Base-by-base conservation (phyloP, 2,888 invertebrate genomes). In the Diachrysia chrysitis region DNA sequence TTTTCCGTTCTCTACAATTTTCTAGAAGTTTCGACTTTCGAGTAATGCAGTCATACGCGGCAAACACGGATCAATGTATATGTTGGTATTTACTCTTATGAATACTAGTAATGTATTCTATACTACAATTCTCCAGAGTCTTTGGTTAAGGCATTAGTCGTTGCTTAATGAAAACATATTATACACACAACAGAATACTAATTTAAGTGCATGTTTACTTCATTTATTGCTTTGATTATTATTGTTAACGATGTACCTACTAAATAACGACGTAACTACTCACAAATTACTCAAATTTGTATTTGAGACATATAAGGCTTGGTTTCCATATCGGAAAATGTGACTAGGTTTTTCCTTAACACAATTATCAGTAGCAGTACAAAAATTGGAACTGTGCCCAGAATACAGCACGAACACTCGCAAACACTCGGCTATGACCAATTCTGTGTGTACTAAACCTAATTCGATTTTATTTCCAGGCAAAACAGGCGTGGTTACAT, bases 1-100 rank as follows among this genome's bases (percentile, higher is more conserved):
- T 62, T 71, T 67, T 66, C 66, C 54, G 64, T 71, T 63, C 63
- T 56, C 46, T 58, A 60, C 59, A 32, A 67, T 76, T 80, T 76
- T 57, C 69, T 65, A 53, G 25, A 58, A 57, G 69, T 73, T n/a
- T n/a, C n/a, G n/a, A n/a, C n/a, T n/a, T n/a, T n/a, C n/a, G n/a
- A n/a, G n/a, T n/a, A n/a, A 62, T 61, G 61, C 35, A 7, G 32
- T 21, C 51, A 63, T 61, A 51, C 19, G 54, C 23, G 55, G 23
- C 14, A 32, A 57, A 57, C 29, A 23, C 55, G 10, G 37, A 62
- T 59, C 23, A 42, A 32, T 71, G 60, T n/a, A 21, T 21, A 12
- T 51, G 12, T 12, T 21, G 21, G 56, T 48, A 68, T 69, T 74
- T 57, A 63, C 10, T 42, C 21, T 51, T 51, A 59, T 37, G 60